Evolutionary conservation across 2,888 invertebrate species (phyloP).

Genomic region (Biston betularia): DNA sequence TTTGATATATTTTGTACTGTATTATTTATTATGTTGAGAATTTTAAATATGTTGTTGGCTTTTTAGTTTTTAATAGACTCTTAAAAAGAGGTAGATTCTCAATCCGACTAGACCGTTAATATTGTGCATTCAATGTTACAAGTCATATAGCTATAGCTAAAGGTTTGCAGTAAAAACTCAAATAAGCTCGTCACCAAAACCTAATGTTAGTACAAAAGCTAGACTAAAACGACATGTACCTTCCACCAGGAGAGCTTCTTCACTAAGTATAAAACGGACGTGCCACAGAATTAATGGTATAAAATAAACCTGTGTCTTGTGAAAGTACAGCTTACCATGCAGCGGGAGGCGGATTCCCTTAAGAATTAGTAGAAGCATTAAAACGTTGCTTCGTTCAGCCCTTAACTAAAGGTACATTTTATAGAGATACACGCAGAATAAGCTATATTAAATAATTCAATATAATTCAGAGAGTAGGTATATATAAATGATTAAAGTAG

Average conservation of each 20-base stretch:
- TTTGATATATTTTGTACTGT: too few relatives aligned
- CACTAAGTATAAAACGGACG: background rate
- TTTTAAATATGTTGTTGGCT: too few relatives aligned
- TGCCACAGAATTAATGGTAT: conserved; percentile 16
- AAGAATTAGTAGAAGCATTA: conserved; percentile 2
- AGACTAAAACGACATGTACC: too few relatives aligned
- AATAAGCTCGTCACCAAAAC: background rate
- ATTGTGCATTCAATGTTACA: too few relatives aligned
- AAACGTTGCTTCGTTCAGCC: conserved; percentile 3
- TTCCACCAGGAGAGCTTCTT: too few relatives aligned
- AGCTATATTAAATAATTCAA: background rate
- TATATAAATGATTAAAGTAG: too few relatives aligned
- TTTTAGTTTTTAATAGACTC: too few relatives aligned
- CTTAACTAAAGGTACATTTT: conserved; percentile 12
- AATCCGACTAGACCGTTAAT: too few relatives aligned
- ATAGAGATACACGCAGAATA: background rate
- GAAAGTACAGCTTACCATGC: background rate
- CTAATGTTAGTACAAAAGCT: background rate
- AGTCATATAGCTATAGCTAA: too few relatives aligned
- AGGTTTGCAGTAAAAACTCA: too few relatives aligned
- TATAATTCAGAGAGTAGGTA: background rate
- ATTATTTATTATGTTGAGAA: too few relatives aligned
- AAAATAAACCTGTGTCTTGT: conserved; percentile 9
- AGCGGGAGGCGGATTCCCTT: background rate
- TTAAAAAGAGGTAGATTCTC: too few relatives aligned